Conservation (phyloP, 1,140 invertebrate species). For the Lepidurus apus region DNA sequence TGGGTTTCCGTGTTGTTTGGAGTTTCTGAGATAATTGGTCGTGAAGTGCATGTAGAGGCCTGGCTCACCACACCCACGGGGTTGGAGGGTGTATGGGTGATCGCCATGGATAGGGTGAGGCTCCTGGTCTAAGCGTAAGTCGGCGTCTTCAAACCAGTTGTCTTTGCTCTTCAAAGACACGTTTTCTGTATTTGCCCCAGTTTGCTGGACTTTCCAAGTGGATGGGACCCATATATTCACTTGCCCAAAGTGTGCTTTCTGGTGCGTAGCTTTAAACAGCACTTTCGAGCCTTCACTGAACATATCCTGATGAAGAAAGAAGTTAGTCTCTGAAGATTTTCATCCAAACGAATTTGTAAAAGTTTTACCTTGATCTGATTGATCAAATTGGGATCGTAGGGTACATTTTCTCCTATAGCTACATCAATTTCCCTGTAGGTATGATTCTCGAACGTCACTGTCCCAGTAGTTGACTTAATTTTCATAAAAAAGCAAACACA, state of each 20-base stretch:
- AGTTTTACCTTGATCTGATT: background rate
- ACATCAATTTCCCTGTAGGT: background rate
- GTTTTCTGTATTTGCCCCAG: background rate
- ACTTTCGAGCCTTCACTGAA: background rate
- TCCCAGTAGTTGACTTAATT: background rate
- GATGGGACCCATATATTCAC: background rate
- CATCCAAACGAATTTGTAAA: background rate
- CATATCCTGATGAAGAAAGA: background rate
- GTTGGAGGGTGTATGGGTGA: constrained; percentile 42
- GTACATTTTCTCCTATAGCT: background rate
- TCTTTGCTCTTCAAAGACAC: background rate
- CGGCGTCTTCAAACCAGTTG: background rate
- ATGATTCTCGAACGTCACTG: background rate
- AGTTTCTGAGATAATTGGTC: constrained; percentile 35
- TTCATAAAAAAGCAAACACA: background rate
- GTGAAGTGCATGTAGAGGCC: constrained; percentile 43
- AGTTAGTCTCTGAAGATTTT: too few species aligned
- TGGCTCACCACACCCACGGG: constrained; percentile 41
- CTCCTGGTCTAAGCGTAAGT: background rate
- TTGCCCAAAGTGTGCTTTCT: background rate
- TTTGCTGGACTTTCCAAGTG: background rate
- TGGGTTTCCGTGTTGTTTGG: background rate
- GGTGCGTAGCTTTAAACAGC: background rate
- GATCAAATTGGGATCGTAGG: background rate
- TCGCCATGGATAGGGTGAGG: constrained; percentile 36